Evolutionary conservation across 2,113 vertebrate genomes (phyloP).

Genomic region (Tenrec ecaudatus): DNA sequence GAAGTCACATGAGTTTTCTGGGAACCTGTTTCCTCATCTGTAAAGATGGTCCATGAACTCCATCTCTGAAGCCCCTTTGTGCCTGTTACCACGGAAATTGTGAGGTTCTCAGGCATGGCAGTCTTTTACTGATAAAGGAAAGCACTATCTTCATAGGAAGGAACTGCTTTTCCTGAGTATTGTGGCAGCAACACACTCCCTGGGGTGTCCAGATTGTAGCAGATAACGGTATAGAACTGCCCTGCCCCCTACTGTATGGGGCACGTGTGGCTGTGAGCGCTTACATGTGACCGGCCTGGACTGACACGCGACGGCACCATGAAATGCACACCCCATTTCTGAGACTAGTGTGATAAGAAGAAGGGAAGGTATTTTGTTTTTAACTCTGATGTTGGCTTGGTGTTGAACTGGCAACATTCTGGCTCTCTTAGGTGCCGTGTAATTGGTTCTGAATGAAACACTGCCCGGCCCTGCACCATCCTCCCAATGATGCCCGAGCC

Average conservation of each 20-base stretch:
- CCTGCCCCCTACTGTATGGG: accelerated
- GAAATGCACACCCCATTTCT: neutral
- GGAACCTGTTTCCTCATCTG: neutral
- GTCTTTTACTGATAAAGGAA: neutral
- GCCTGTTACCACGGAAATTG: neutral
- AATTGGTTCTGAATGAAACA: too few relatives aligned
- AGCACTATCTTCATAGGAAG: neutral
- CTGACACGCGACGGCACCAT: neutral
- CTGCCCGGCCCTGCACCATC: too few relatives aligned
- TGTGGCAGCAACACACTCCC: neutral
- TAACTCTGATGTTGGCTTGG: neutral
- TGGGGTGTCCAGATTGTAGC: neutral
- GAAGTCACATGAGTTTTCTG: neutral
- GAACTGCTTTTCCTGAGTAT: neutral
- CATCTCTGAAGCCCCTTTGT: neutral
- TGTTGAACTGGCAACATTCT: neutral
- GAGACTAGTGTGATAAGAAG: neutral
- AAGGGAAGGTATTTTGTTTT: neutral
- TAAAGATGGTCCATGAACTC: neutral
- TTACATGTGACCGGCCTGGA: neutral
- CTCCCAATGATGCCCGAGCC: too few relatives aligned
- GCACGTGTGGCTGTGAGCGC: neutral
- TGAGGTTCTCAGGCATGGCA: neutral
- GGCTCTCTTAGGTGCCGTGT: neutral
- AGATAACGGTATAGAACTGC: accelerated